Base-by-base conservation (phyloP, 2,113 vertebrate species). In the Pteronura brasiliensis region DNA sequence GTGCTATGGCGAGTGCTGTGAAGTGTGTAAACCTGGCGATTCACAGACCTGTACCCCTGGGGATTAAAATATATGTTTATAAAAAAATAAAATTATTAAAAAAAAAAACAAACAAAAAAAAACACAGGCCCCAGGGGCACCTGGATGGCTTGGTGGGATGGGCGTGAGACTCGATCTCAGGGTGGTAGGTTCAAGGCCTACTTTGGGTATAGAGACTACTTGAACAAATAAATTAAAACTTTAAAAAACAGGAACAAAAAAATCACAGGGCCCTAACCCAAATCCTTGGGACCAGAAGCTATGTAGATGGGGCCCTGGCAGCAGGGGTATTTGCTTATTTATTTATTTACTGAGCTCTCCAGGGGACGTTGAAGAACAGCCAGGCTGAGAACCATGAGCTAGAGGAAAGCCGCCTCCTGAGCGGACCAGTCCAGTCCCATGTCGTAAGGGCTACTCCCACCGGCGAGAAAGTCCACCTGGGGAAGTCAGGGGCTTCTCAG, bases 361-460 rank as follows among this genome's bases (percentile, higher is more conserved):
- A 77, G 88, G 34, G 80, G 42, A 82, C 34, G 25, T 49, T 49
- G 74, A 88, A 88, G 52, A 74, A 23, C 55, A 71, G n/a, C 34
- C 49, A 67, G 82, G 5, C 3, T 20, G 65, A 57, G 27, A 57
- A 67, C 36, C 36, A 0, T 1, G 55, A 72, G 29, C 27, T 36
- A 47, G 29, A 63, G 49, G 44, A 31, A 77, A 84, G 13, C 63
- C 4, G 6, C 52, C 47, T 0, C 2, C 1, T 49, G 27, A 29
- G 52, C 55, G 17, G 25, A 31, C 14, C 9, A 29, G 44, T 7
- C 9, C 2, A 7, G 12, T 31, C 36, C 47, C 49, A 25, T 0
- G 34, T 31, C 1, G 0, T 13, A 15, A 14, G 11, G 4, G 34
- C 10, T n/a, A 11, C 36, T 72, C 2, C 59, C 59, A 9, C 20